A percentile compares a stretch with the other conserved stretches of the same genome.
These are phyloP conservation scores for Synchiropus splendidus DNA, from an alignment of 2,113 vertebrate species.

Conservation along the genomic window DNA sequence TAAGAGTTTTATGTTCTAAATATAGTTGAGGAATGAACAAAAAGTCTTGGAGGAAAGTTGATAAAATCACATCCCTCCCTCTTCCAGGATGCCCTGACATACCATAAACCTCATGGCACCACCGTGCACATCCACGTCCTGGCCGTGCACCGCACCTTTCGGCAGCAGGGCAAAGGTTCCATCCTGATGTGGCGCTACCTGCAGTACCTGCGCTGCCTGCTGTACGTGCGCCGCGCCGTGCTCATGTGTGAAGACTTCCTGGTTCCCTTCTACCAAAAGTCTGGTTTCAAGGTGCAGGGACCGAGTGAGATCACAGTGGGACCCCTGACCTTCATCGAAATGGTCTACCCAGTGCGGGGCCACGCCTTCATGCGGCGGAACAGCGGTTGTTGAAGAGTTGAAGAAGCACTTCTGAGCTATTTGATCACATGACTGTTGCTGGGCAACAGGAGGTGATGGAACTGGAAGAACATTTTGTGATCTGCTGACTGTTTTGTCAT, in stretches of 20 bases:
- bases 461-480: too few relatives aligned
- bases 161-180: slow-evolving; percentile 82
- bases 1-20: too few relatives aligned
- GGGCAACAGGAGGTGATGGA: background rate
- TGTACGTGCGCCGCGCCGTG: slow-evolving; percentile 60
- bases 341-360: slow-evolving; percentile 61
- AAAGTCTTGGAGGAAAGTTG: too few relatives aligned
- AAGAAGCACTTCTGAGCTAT: background rate
- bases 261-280: slow-evolving; percentile 81
- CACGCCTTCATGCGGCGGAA: slow-evolving; percentile 74
- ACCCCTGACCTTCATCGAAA: slow-evolving; percentile 72
- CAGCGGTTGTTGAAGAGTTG: slow-evolving; percentile 57
- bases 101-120: slow-evolving; percentile 70
- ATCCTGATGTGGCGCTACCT: slow-evolving; percentile 82
- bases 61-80: too few relatives aligned
- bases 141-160: slow-evolving; percentile 74
- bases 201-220: slow-evolving; percentile 72
- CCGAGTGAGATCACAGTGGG: slow-evolving; percentile 70
- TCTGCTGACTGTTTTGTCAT: too few relatives aligned
- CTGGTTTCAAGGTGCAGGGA: slow-evolving; percentile 70
- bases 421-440: background rate
- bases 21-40: too few relatives aligned
- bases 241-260: slow-evolving; percentile 80
- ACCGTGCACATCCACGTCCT: slow-evolving; percentile 79
- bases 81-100: slow-evolving; percentile 72